Evolutionary conservation across 2,797 vertebrate genomes (phyloP), one percentile per base, ranked within the genome.

Genomic region (Discoglossus pictus): DNA sequence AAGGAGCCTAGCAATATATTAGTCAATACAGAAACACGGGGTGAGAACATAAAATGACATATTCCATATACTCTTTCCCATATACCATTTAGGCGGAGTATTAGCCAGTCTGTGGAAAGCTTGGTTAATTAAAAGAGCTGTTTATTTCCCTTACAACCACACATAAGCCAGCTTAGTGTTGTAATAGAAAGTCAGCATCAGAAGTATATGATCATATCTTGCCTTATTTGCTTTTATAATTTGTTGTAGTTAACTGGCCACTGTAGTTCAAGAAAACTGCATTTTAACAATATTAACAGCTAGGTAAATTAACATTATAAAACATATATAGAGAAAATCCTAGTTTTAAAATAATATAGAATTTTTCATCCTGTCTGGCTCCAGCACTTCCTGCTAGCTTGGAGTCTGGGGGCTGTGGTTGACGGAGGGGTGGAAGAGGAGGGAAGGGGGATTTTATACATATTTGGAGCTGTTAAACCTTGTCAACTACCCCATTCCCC

Each of bases 41-140:
- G 77, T 61, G 62, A 76, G 42, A 70, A 68, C 74, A 65, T 63
- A n/a, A 0, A 64, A 66, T 64, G 81, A 80, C 80, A 73, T 73
- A 65, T 74, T 75, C 72, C 74, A 0, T 1, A 51, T 66, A 12
- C 25, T 68, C 63, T 12, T 17, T 6, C 18, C 65, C 35, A 1
- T 78, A 55, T 50, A 78, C 72, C 72, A 74, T 78, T 68, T 56
- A 36, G 73, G 73, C n/a, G 1, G 11, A 78, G 67, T 83, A 79
- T 79, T 77, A 81, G 65, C 65, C 74, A 69, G 78, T 74, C 68
- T 62, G 53, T 79, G 78, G 54, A 73, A 79, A 42, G 73, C 77
- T 79, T 78, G 75, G 74, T 82, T 81, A 69, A 81, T 79, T 83
- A 82, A 83, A 79, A 79, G 68, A 56, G 73, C 78, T 79, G 71